Conservation (phyloP, 2,113 vertebrate genomes). For the Xenopus laevis region DNA sequence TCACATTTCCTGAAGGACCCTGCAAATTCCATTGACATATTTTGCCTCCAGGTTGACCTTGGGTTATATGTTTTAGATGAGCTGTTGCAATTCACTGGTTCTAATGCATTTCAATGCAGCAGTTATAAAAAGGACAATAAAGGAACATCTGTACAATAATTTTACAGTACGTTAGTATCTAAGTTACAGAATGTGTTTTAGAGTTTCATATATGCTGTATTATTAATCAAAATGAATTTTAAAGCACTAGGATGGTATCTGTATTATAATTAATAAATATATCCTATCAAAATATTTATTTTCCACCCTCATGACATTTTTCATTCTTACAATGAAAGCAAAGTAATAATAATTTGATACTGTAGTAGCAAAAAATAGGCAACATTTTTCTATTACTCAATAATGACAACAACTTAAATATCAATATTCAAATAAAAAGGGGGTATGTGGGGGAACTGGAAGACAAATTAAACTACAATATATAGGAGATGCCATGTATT, state of each 20-base stretch:
- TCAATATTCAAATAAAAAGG: no score
- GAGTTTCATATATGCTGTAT: neutral
- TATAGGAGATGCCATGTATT: no score
- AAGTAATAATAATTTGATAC: no score
- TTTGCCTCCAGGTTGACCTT: conserved; percentile 40
- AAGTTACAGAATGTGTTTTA: neutral
- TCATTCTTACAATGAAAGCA: no score
- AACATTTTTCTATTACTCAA: no score
- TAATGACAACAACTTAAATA: no score
- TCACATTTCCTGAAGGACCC: conserved; percentile 37
- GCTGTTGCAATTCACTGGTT: conserved; percentile 35
- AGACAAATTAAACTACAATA: no score
- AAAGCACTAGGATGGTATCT: neutral
- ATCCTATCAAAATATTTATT: neutral
- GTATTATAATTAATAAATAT: neutral
- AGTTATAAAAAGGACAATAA: conserved; percentile 36
- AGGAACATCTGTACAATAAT: conserved; percentile 25
- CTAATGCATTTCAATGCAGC: conserved; percentile 39
- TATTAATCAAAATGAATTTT: neutral
- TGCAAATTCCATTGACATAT: conserved; percentile 42
- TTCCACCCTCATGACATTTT: no score
- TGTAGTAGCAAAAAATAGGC: no score
- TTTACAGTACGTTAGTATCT: neutral
- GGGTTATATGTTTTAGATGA: conserved; percentile 43
- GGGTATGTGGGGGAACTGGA: no score